These are phyloP conservation scores for Tethea ocularis DNA, from an alignment of 2,888 invertebrate species.

Conservation along the genomic window DNA sequence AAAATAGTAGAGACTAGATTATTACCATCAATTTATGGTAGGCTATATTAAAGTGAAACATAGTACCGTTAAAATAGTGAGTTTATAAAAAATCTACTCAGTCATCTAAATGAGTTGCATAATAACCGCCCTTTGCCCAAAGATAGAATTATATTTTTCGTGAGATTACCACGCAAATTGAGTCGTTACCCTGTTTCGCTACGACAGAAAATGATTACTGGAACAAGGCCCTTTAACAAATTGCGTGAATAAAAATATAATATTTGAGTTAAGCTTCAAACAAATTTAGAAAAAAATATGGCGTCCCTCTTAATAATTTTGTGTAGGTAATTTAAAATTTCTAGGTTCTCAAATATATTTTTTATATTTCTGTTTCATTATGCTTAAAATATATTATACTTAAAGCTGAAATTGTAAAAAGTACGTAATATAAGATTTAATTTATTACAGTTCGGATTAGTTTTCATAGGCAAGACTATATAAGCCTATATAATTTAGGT, in stretches of 20 bases:
- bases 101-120: slow-evolving; percentile 2
- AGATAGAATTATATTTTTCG: slow-evolving; percentile 19
- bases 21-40: too few species aligned
- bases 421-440: too few species aligned
- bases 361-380: too few species aligned
- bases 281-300: not conserved
- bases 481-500: too few species aligned
- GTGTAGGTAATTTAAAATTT: not conserved
- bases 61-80: not conserved
- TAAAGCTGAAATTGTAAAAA: too few species aligned
- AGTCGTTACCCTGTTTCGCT: slow-evolving; percentile 22
- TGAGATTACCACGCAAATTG: slow-evolving; percentile 26
- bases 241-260: slow-evolving; percentile 18
- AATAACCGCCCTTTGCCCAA: slow-evolving; percentile 10
- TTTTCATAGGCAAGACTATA: too few species aligned
- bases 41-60: too few species aligned
- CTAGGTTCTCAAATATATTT: too few species aligned
- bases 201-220: slow-evolving; percentile 20
- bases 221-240: slow-evolving; percentile 15
- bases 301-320: not conserved
- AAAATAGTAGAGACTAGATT: too few species aligned
- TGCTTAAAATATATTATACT: too few species aligned
- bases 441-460: too few species aligned
- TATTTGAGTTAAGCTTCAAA: slow-evolving; percentile 4
- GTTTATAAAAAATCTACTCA: not conserved